Evolutionary conservation across 2,113 vertebrate species (phyloP), one percentile per base, ranked within the genome.

Genomic region (Holacanthus passer): DNA sequence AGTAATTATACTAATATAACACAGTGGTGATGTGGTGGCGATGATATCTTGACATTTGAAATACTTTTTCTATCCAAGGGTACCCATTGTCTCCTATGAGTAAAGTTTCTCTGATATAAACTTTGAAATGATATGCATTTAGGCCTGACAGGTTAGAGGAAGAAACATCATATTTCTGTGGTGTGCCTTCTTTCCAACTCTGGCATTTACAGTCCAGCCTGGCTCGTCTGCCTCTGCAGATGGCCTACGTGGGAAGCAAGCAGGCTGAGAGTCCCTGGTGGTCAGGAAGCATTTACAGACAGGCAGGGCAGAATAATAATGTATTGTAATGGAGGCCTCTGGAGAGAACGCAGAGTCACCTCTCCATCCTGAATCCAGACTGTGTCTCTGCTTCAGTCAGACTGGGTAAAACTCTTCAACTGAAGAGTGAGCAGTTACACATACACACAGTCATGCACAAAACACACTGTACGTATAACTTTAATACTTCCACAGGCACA

Each of bases 161-260:
- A 63, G 47, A 77, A 69, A 83, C 71, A 73, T 75, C 29, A 60
- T 83, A 82, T 90, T 88, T 79, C 63, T 48, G 59, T 58, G 58
- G 70, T 43, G 74, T 85, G 60, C 85, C 55, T 79, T 77, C 55
- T 74, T 77, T 83, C 73, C 45, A 87, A 83, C 86, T 70, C 39
- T 95, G 94, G 91, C 92, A 96, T 95, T 95, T 95, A 89, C 87
- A 86, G 78, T 81, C 76, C 52, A 59, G 77, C 65, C 84, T 82
- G 85, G 82, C 87, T 83, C 58, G 66, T 65, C 88, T 88, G 85
- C 76, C 81, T 80, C 88, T 87, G 88, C 92, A 92, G 89, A 91
- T 91, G 89, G 90, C 83, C 71, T 85, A 84, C 58, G 78, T 90
- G 84, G 82, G 87, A 90, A 79, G 81, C 71, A 65, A 92, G 90